These are phyloP conservation scores for Macrophya annulata DNA, from an alignment of 2,888 invertebrate genomes.

Conservation along the genomic window DNA sequence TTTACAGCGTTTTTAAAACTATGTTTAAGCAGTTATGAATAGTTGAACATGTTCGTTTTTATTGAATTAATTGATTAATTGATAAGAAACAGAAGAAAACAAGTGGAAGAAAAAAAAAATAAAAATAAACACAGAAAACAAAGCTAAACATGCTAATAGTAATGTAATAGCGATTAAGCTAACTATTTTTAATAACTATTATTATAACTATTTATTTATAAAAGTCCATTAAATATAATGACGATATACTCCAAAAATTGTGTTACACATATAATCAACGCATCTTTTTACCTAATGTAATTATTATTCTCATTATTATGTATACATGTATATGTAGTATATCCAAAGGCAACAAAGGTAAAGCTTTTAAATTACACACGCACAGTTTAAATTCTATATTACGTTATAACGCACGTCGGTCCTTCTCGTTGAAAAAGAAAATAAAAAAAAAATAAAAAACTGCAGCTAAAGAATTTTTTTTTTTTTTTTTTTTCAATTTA, in stretches of 20 bases:
- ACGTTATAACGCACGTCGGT: slow-evolving; percentile 2
- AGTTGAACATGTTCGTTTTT: neutral
- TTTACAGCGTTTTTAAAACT: neutral
- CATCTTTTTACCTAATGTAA: slow-evolving; percentile 58
- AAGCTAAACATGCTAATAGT: slow-evolving; percentile 12
- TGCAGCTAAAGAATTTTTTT: neutral
- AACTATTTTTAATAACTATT: neutral
- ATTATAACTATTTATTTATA: neutral
- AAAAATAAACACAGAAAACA: neutral
- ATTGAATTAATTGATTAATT: neutral
- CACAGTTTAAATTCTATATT: slow-evolving; percentile 28
- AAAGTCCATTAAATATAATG: slow-evolving; percentile 35
- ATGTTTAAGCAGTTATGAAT: neutral
- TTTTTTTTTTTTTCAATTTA: too few relatives aligned
- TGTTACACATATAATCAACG: slow-evolving; percentile 62
- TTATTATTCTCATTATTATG: slow-evolving; percentile 55
- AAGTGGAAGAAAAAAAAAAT: too few relatives aligned
- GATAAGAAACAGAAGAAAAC: neutral
- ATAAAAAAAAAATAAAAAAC: neutral
- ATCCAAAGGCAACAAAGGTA: slow-evolving; percentile 65
- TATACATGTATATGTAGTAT: too few relatives aligned
- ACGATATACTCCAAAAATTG: slow-evolving; percentile 43
- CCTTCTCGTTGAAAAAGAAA: neutral
- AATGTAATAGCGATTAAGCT: slow-evolving; percentile 16
- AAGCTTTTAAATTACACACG: slow-evolving; percentile 55